Conservation (phyloP, 1,140 invertebrate species). For the Halictus rubicundus region DNA sequence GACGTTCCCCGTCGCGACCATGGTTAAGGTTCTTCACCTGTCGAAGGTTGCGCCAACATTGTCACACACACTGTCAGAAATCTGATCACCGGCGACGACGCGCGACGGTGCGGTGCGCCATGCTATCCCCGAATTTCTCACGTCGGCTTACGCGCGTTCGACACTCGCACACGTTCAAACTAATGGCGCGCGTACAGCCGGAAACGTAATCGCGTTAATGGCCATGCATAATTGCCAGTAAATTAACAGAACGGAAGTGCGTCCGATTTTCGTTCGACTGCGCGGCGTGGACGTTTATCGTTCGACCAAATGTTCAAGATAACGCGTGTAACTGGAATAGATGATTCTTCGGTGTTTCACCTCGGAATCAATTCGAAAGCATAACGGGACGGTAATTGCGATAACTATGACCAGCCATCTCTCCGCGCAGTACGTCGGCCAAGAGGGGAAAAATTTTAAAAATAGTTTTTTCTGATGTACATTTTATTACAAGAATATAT, state of each 20-base stretch:
- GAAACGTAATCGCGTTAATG: conserved; percentile 39
- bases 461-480: too few relatives aligned
- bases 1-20: conserved; percentile 18
- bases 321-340: neutral
- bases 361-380: neutral
- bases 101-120: neutral
- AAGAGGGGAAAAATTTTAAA: too few relatives aligned
- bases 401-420: conserved; percentile 1
- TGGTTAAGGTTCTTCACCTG: conserved; percentile 47
- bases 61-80: conserved; percentile 10
- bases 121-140: conserved; percentile 24
- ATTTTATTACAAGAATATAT: too few relatives aligned
- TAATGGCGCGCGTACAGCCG: conserved; percentile 7
- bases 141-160: conserved; percentile 10
- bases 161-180: conserved; percentile 12
- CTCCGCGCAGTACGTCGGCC: too few relatives aligned
- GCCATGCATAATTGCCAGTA: conserved; percentile 24
- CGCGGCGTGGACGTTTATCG: neutral
- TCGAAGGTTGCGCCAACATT: conserved; percentile 1
- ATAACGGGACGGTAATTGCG: conserved; percentile 21
- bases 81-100: neutral
- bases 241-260: conserved; percentile 34
- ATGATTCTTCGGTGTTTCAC: neutral
- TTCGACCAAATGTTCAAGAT: neutral
- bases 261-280: conserved; percentile 2